A percentile compares a stretch with the other conserved stretches of the same genome.
Conservation (phyloP, 2,113 vertebrate species). For the Odocoileus virginianus region DNA sequence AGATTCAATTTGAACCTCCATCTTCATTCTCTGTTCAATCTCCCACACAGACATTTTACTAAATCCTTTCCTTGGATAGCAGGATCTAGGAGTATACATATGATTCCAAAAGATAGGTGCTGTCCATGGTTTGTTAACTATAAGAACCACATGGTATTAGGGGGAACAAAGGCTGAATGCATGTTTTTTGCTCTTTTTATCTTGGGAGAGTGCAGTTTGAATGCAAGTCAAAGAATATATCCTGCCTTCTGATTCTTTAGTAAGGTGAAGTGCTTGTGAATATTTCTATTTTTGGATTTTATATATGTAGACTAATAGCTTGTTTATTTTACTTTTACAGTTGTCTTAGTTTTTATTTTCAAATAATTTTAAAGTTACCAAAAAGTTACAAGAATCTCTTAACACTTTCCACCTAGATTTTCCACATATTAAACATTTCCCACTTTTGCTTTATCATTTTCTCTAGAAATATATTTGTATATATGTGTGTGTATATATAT, state of each 20-base stretch:
- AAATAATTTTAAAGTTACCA: neutral
- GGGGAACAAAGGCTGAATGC: neutral
- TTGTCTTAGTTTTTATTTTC: neutral
- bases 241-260: constrained; percentile 30
- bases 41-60: neutral
- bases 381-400: neutral
- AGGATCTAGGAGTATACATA: neutral
- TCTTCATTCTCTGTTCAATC: neutral
- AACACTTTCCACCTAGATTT: neutral
- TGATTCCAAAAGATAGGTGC: neutral
- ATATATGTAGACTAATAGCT: neutral
- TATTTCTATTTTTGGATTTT: neutral
- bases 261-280: constrained; percentile 40
- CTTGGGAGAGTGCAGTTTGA: neutral
- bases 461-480: neutral
- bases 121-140: neutral
- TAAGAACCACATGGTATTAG: neutral
- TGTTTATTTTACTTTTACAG: neutral
- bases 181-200: neutral
- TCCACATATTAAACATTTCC: neutral
- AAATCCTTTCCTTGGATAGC: neutral
- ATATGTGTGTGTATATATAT: neutral
- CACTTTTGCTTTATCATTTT: neutral
- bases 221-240: neutral
- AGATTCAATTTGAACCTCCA: neutral